phyloP scores from a whole-genome alignment of 2,797 vertebrate genomes.

The Gymnothorax reevesii region DNA sequence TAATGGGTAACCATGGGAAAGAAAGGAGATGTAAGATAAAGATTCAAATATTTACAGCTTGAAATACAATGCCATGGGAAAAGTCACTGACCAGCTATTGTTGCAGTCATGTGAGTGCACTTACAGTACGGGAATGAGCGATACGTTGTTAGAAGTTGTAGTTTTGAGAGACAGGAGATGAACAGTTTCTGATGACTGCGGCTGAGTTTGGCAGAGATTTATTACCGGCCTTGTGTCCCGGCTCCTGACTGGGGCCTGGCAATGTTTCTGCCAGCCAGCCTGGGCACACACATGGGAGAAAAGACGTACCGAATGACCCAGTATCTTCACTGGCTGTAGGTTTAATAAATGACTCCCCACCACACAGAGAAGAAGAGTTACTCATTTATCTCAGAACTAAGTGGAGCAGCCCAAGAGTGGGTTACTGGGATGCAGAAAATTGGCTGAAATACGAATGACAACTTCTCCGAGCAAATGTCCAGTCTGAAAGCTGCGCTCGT shows the following conservation, averaged over 20 bases:
- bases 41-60: not conserved
- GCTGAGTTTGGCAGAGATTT: slow-evolving; percentile 66
- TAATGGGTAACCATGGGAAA: not conserved
- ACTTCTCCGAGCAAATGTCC: slow-evolving; percentile 2
- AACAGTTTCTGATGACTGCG: slow-evolving; percentile 68
- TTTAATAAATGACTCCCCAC: slow-evolving; percentile 22
- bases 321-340: slow-evolving; percentile 33
- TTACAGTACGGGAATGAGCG: not conserved
- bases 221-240: slow-evolving; percentile 61
- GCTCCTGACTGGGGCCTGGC: slow-evolving; percentile 30
- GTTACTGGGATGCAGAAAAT: not conserved
- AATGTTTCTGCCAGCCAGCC: slow-evolving; percentile 18
- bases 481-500: not conserved
- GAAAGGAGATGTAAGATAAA: slow-evolving; percentile 13
- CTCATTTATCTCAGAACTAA: slow-evolving; percentile 32
- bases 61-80: slow-evolving; percentile 58
- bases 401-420: slow-evolving; percentile 28
- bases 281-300: slow-evolving; percentile 18
- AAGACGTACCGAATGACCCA: slow-evolving; percentile 35
- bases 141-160: not conserved
- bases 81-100: slow-evolving; percentile 62
- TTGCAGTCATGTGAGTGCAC: slow-evolving; percentile 37
- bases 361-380: not conserved
- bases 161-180: slow-evolving; percentile 50
- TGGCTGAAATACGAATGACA: not conserved